Conservation (phyloP, 2,113 vertebrate genomes). For the Petromus typicus region DNA sequence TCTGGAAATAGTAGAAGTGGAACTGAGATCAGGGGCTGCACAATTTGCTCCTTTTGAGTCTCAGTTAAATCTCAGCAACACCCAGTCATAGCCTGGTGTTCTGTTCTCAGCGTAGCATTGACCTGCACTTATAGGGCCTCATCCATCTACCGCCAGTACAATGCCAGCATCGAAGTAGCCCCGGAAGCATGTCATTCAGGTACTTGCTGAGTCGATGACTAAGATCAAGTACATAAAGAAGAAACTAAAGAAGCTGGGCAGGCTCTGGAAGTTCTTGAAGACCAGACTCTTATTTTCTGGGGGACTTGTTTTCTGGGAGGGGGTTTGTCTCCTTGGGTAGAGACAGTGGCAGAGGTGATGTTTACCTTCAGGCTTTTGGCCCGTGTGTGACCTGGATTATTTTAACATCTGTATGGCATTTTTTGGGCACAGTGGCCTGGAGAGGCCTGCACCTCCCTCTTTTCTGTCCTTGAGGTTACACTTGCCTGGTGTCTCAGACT, state of each 20-base stretch:
- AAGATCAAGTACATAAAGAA: not conserved
- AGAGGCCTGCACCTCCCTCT: not conserved
- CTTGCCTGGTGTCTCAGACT: not conserved
- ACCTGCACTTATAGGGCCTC: not conserved
- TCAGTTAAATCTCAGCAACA: not conserved
- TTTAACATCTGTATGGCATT: not conserved
- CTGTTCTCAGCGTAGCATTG: not conserved
- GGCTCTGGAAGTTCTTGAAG: not conserved
- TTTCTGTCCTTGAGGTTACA: not conserved
- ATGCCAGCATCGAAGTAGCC: not conserved
- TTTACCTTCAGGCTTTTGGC: not conserved
- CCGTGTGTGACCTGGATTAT: not conserved
- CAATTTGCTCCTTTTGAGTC: not conserved
- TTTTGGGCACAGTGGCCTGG: not conserved
- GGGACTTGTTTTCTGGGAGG: not conserved
- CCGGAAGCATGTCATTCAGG: not conserved
- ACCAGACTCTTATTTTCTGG: not conserved
- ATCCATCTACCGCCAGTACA: not conserved
- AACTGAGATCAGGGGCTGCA: not conserved
- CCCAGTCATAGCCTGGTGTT: fast-evolving
- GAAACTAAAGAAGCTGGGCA: not conserved
- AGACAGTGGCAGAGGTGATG: not conserved
- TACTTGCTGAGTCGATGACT: not conserved
- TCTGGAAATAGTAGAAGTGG: too few relatives aligned
- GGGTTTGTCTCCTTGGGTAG: not conserved